Evolutionary conservation across 53 echinoderm and acorn worm genomes (phyloP), one percentile per base, ranked within the genome.

Genomic region (Echinarachnius parma): DNA sequence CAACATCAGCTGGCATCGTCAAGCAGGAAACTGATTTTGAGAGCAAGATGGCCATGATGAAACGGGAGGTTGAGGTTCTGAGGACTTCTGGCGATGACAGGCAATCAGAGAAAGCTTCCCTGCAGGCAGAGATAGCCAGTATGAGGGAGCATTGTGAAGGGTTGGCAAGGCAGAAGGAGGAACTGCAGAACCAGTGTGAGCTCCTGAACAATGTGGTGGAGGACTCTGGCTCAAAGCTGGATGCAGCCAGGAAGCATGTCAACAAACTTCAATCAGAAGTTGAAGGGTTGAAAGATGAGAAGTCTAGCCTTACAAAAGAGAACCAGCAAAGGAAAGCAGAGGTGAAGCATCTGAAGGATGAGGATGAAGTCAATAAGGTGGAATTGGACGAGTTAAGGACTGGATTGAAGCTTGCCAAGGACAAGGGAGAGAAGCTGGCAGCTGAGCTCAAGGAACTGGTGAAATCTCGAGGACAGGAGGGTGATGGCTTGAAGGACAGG

Each of bases 61-160:
- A 83, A 49, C 64, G 69, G 31, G 94, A 94, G 36, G 86, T 75
- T 34, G 94, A 94, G 49, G 75, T 78, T 20, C 62, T 94, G 42
- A 67, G 94, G 9, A 82, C 86, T 61, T 84, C 94, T 0, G 62
- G 82, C 36, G 84, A 94, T 32, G 60, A 78, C 31, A 87, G 63
- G 63, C 30, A 31, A 19, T 29, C 68, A 2, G 83, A 84, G 31
- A 58, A 36, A 14, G 52, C 59, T 3, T 63, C 53, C 31, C 65
- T 86, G 55, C 72, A 83, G 64, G 54, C 80, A 22, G 69, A 89
- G 23, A 39, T 89, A 50, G 80, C 62, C 25, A 49, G 58, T 46
- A 59, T 84, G 31, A 62, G 58, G 31, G 77, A 76, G 42, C 61
- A 72, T 46, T 60, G 81, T 46, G 55, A 82, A 13, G 68, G 56